Evolutionary conservation across 2,888 invertebrate species (phyloP), one percentile per base, ranked within the genome.

Genomic region (Bibio marci): DNA sequence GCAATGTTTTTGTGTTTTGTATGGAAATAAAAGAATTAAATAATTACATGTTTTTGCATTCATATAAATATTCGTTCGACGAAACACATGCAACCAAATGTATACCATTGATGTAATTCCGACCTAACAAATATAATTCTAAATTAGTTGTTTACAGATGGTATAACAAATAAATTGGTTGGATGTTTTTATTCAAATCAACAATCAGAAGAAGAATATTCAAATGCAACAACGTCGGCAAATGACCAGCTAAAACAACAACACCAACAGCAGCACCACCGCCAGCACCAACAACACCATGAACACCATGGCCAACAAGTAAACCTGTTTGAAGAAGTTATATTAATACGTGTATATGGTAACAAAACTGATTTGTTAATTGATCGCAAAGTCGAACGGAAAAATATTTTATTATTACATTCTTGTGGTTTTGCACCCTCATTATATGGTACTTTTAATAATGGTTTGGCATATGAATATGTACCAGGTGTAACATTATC

Each of bases 291-390:
- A n/a, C 8, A 22, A 22, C 4, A 4, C 22, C 22, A 8, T 4
- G 5, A 6, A 8, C 8, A 6, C 22, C 4, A 22, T 8, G 22
- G 22, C 8, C n/a, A n/a, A 14, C 26, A 5, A 35, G 27, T 35
- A 13, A 31, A 31, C 37, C 59, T 58, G 48, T 58, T 54, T 43
- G 14, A 30, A 14, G 31, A 30, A 10, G 19, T 82, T 52, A 71
- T 94, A 2, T 69, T 95, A 39, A 73, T 95, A 18, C 71, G 94
- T 50, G 75, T 95, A 44, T 94, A 92, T 66, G 95, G 95, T 14
- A 75, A 81, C 50, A 90, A 90, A 62, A 92, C 94, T 3, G 92
- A 94, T 61, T 66, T 86, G 48, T 71, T 95, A 45, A 91, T 95
- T 54, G 87, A 95, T 57, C 70, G 92, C 45, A 73, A 79, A 54